These are phyloP conservation scores for Globodera rostochiensis DNA, from an alignment of 1,140 invertebrate species.

Conservation along the genomic window DNA sequence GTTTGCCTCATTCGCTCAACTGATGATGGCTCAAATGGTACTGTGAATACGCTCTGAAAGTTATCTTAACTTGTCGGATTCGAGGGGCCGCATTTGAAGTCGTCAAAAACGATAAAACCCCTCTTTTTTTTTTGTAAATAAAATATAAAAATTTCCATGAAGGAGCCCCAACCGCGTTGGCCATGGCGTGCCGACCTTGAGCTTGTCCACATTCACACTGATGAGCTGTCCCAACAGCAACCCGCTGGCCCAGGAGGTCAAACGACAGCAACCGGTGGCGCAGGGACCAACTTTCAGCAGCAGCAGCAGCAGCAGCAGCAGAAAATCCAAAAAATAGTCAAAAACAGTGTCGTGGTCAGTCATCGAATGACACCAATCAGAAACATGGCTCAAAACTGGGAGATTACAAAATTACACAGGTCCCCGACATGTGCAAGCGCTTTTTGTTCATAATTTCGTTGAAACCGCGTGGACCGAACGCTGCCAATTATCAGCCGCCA, in stretches of 20 bases:
- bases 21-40: slow-evolving; percentile 40
- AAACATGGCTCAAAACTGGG: background rate
- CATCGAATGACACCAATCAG: background rate
- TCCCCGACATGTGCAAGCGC: slow-evolving; percentile 6
- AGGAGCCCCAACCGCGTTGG: background rate
- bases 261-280: background rate
- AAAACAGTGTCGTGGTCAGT: slow-evolving; percentile 1
- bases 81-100: background rate
- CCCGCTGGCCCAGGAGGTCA: background rate
- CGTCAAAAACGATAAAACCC: no score
- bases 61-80: background rate
- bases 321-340: slow-evolving; percentile 17
- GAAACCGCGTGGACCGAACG: background rate
- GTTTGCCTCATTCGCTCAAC: slow-evolving; percentile 37
- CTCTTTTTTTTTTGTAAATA: background rate
- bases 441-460: slow-evolving; percentile 23
- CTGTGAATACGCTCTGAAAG: background rate
- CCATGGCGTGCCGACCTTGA: slow-evolving; percentile 8
- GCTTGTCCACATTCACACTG: background rate
- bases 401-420: slow-evolving; percentile 1
- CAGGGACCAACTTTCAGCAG: background rate
- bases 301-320: slow-evolving; percentile 13
- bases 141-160: no score
- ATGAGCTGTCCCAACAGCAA: background rate
- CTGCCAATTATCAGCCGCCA: background rate